Conservation (phyloP, 92 coral and sea anemone species). For the Hydrozoanthus gracilis region DNA sequence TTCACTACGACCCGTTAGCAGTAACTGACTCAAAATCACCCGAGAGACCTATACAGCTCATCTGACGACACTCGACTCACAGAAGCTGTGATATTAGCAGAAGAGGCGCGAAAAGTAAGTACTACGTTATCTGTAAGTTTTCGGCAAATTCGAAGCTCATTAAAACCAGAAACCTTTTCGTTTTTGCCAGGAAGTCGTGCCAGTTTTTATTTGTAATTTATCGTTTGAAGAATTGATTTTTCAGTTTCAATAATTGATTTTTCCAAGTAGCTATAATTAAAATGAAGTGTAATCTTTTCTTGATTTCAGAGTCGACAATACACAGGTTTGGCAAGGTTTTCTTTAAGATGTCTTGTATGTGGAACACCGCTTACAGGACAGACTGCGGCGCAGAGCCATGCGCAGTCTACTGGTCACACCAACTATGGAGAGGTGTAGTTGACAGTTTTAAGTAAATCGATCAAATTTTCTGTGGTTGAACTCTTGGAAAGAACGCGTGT, state of each 20-base stretch:
- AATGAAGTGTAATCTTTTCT: no score
- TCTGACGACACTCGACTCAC: conserved; percentile 77
- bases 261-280: no score
- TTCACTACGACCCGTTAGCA: conserved; percentile 96
- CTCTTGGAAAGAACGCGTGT: background rate
- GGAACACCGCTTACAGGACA: conserved; percentile 81
- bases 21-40: conserved; percentile 62
- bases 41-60: conserved; percentile 71
- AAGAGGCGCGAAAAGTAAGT: conserved; percentile 87
- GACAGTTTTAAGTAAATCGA: background rate
- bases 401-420: conserved; percentile 83
- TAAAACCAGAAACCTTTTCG: no score
- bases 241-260: no score
- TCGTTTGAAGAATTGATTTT: no score
- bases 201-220: no score
- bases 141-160: no score
- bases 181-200: no score
- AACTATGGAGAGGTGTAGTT: conserved; percentile 91
- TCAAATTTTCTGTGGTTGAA: background rate
- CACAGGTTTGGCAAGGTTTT: conserved; percentile 82
- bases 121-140: no score
- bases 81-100: conserved; percentile 82
- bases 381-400: conserved; percentile 82
- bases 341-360: conserved; percentile 93
- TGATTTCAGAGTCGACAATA: conserved; percentile 87